Base-by-base conservation (phyloP, 2,888 invertebrate genomes). In the Proisotoma minuta region DNA sequence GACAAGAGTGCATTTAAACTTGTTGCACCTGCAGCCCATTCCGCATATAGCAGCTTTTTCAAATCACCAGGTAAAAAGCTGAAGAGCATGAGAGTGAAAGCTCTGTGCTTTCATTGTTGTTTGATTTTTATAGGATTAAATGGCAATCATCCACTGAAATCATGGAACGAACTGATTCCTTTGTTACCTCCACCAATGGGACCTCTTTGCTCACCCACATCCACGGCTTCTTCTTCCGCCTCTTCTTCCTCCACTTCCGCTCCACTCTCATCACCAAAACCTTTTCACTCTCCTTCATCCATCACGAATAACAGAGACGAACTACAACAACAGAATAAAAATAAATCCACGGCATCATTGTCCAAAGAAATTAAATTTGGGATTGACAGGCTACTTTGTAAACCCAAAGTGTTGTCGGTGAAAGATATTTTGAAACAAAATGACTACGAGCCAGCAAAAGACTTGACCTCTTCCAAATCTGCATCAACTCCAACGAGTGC, bases 1-100 rank as follows among this genome's bases (percentile, higher is more conserved):
- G 73, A 73, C 63, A 64, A 65, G 58, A 71, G 71, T 73, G 73
- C 73, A 34, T 73, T 73, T 60, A 59, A 69, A 68, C 71, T 73
- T 70, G 71, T 71, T 71, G 71, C 72, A 62, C 72, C 72, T n/a
- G n/a, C n/a, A 5, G 54, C 70, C 8, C 65, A 59, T 23, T 56
- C 60, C 26, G 61, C 62, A 20, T 65, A 65, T 18, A 54, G 26
- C n/a, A n/a, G n/a, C 57, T 51, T 68, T 24, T 66, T 69, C 59
- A 69, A 66, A 58, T 60, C 63, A 22, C 64, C 66, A 64, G 69
- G 65, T 65, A n/a, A n/a, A n/a, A n/a, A n/a, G n/a, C n/a, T n/a
- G n/a, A n/a, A n/a, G n/a, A n/a, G n/a, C n/a, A n/a, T n/a, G n/a
- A n/a, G n/a, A n/a, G n/a, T n/a, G n/a, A n/a, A n/a, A n/a, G n/a